Evolutionary conservation across 2,797 vertebrate species (phyloP).

Genomic region (Tragelaphus eurycerus): DNA sequence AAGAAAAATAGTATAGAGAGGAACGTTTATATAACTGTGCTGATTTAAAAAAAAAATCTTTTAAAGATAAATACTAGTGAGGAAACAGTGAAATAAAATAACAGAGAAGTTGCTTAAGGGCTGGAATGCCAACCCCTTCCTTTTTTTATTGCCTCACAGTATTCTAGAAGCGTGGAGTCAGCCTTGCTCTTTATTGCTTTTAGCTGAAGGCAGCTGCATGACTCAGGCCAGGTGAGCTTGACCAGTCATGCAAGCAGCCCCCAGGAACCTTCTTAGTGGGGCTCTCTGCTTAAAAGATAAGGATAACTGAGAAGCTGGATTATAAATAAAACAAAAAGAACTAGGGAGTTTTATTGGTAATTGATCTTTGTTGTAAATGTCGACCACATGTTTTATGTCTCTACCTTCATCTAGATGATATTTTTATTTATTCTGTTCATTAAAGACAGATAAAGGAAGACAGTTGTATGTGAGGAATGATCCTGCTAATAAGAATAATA

Average conservation of each 20-base stretch:
- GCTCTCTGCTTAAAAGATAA: not conserved
- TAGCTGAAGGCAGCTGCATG: not conserved
- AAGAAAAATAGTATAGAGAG: not conserved
- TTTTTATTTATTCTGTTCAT: not conserved
- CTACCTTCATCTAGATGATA: not conserved
- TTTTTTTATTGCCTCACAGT: not conserved
- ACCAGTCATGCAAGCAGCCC: no score
- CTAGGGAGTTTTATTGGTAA: not conserved
- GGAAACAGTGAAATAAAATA: not conserved
- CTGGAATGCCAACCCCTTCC: not conserved
- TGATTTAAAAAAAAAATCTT: not conserved
- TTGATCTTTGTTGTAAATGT: not conserved
- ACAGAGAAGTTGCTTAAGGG: not conserved
- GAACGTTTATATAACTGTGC: not conserved
- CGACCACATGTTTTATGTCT: not conserved
- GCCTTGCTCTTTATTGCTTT: not conserved
- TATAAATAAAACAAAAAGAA: not conserved
- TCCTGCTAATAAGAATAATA: not conserved
- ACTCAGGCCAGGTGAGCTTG: not conserved
- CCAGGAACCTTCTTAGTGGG: rapidly evolving
- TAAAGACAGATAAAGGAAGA: not conserved
- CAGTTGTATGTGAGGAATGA: not conserved
- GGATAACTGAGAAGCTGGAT: not conserved
- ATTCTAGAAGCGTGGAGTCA: not conserved
- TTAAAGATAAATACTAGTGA: not conserved